A percentile compares a stretch with the other conserved stretches of the same genome.
Evolutionary conservation across 2,797 vertebrate genomes (phyloP).

Genomic region (Pristis pectinata): DNA sequence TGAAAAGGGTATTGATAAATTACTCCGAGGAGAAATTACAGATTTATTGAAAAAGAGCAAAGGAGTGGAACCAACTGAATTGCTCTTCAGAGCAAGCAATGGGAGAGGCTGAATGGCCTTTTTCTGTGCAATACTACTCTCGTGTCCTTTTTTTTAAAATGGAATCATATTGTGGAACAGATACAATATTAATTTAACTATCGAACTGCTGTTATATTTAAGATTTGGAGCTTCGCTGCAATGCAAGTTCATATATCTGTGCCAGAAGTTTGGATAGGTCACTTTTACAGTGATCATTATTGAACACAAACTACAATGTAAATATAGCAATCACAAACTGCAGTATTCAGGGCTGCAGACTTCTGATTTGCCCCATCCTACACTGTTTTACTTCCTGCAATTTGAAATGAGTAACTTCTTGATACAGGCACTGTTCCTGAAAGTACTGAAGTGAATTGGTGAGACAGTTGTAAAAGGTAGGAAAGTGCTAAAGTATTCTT

Average conservation of each 20-base stretch:
- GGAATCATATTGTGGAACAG: background rate
- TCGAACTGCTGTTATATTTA: background rate
- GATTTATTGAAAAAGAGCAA: too few relatives aligned
- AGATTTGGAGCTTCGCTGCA: background rate
- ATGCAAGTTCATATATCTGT: too few relatives aligned
- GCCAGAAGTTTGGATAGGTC: background rate
- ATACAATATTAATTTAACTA: background rate
- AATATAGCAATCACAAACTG: background rate
- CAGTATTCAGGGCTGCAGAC: background rate
- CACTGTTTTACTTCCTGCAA: background rate
- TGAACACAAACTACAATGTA: background rate
- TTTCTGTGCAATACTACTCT: too few relatives aligned
- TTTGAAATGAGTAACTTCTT: too few relatives aligned
- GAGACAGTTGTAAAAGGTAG: background rate
- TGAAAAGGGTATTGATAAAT: too few relatives aligned
- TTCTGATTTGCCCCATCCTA: background rate
- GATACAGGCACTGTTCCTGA: background rate
- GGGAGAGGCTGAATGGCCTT: too few relatives aligned
- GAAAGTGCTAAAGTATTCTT: background rate
- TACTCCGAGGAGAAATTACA: too few relatives aligned
- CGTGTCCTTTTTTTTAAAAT: too few relatives aligned
- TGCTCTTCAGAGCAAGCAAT: too few relatives aligned
- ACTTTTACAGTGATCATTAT: background rate
- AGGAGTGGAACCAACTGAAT: too few relatives aligned
- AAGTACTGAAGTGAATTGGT: background rate